Conservation (phyloP, 2,888 invertebrate species). For the Tachina fera region DNA sequence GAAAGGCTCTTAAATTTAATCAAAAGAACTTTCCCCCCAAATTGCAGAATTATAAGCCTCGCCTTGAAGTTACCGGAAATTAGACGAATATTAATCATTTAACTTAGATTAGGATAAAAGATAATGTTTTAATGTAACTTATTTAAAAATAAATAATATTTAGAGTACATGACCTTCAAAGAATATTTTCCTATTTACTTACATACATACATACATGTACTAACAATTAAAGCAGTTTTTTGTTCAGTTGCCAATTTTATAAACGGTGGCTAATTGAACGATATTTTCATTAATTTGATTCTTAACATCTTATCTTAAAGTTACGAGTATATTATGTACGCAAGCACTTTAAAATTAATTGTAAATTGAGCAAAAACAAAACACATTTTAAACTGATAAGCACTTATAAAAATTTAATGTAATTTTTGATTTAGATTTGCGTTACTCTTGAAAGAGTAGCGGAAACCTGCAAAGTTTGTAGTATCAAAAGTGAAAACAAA, state of each 20-base stretch:
- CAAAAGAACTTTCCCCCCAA: neutral
- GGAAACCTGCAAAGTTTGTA: no score
- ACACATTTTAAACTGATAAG: neutral
- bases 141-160: neutral
- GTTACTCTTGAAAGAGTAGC: neutral
- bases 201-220: neutral
- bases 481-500: no score
- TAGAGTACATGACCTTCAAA: neutral
- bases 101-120: conserved; percentile 11
- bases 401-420: neutral
- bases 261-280: neutral
- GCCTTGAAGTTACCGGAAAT: conserved; percentile 3
- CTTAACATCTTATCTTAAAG: neutral
- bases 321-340: neutral
- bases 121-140: neutral
- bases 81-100: neutral
- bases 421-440: neutral
- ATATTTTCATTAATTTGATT: neutral
- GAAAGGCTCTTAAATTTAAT: neutral
- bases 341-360: neutral
- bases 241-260: neutral
- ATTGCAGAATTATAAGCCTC: neutral
- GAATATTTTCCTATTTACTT: conserved; percentile 12
- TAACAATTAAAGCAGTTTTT: neutral
- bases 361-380: neutral